phyloP scores from a whole-genome alignment of 2,888 invertebrate species.

The Chironomus riparius region DNA sequence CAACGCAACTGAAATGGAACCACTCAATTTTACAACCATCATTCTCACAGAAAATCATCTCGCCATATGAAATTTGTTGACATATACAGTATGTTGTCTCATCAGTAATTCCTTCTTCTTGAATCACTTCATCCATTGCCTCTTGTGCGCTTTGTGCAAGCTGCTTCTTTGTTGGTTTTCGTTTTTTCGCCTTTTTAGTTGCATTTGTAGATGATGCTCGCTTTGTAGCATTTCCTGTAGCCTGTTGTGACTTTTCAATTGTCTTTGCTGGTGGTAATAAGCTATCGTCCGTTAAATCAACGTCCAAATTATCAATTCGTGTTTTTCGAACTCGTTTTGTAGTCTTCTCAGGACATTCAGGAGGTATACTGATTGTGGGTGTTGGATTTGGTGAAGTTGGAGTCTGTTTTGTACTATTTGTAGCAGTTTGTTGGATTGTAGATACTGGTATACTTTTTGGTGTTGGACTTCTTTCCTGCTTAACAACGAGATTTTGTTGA shows the following conservation, averaged over 20 bases:
- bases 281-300: conserved; percentile 44
- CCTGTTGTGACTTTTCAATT: conserved; percentile 44
- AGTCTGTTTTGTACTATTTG: neutral
- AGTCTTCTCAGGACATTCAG: neutral
- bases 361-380: neutral
- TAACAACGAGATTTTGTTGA: neutral
- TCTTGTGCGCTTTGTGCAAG: conserved; percentile 29
- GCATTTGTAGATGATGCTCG: conserved; percentile 32
- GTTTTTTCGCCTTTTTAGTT: conserved; percentile 49
- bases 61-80: conserved; percentile 88
- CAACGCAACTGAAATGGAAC: conserved; percentile 69
- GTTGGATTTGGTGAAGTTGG: neutral
- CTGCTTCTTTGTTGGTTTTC: conserved; percentile 42
- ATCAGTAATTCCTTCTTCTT: conserved; percentile 69
- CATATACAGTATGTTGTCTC: conserved; percentile 96
- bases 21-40: conserved; percentile 94
- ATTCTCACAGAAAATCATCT: conserved; percentile 98
- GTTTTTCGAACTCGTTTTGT: neutral
- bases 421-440: neutral
- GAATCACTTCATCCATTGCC: conserved; percentile 53
- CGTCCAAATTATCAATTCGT: neutral
- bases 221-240: conserved; percentile 40
- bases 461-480: neutral
- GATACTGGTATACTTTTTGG: neutral
- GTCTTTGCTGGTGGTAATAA: conserved; percentile 22